These are phyloP conservation scores for Heloderma charlesbogerti DNA, from an alignment of 2,113 vertebrate genomes.

Conservation along the genomic window DNA sequence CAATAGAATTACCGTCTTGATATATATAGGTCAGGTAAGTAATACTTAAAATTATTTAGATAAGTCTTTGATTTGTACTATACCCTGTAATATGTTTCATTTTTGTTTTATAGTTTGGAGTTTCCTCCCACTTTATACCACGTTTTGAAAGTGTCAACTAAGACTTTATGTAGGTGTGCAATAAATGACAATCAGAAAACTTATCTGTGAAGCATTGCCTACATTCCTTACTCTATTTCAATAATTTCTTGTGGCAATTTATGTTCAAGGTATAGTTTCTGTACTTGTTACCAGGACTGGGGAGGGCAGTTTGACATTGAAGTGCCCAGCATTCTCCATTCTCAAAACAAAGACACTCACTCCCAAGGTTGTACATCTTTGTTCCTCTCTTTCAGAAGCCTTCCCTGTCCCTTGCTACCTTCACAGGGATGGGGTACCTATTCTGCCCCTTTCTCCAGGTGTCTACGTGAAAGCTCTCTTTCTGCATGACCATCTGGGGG, in stretches of 20 bases:
- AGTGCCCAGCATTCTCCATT: too few species aligned
- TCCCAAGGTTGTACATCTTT: not conserved
- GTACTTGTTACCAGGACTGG: not conserved
- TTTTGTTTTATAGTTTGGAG: conserved; percentile 30
- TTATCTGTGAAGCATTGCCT: conserved; percentile 55
- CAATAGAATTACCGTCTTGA: not conserved
- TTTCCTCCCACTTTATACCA: conserved; percentile 49
- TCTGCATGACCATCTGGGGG: too few species aligned
- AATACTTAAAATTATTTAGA: not conserved
- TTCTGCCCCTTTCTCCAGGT: not conserved
- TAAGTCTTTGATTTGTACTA: not conserved
- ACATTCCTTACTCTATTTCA: conserved; percentile 38
- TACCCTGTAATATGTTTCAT: not conserved
- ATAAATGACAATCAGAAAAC: conserved; percentile 52
- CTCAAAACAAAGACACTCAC: too few species aligned
- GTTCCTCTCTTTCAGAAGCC: not conserved
- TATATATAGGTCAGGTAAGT: not conserved
- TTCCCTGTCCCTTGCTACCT: not conserved
- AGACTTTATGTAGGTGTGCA: conserved; percentile 40
- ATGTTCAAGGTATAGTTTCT: conserved; percentile 31
- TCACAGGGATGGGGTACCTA: not conserved
- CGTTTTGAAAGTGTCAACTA: conserved; percentile 45
- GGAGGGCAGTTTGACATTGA: conserved; percentile 14
- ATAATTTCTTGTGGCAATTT: conserved; percentile 20
- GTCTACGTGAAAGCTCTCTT: not conserved